Percentiles rank a stretch among this genome's conserved stretches.
Conservation (phyloP, 2,113 vertebrate species). For the Antechinus stuartii region DNA sequence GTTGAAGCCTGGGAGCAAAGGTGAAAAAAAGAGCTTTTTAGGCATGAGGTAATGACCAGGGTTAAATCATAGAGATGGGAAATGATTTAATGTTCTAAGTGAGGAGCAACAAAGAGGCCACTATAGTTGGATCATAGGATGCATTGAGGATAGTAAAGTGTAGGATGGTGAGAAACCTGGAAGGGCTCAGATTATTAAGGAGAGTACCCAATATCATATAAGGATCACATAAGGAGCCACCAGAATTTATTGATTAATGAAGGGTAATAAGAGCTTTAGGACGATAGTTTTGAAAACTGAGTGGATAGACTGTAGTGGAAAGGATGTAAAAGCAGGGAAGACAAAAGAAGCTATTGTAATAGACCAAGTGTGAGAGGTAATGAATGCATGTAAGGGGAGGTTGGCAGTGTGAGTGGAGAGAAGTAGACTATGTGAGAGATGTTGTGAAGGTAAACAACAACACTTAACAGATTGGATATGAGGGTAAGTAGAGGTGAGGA, state of each 20-base stretch:
- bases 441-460: neutral
- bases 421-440: neutral
- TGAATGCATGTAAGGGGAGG: neutral
- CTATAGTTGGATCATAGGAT: neutral
- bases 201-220: neutral
- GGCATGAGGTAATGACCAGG: neutral
- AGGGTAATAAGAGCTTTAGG: neutral
- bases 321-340: neutral
- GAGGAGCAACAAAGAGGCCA: neutral
- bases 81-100: neutral
- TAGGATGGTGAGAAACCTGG: neutral
- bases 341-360: neutral
- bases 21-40: neutral
- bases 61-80: neutral
- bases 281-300: neutral
- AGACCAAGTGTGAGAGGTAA: neutral
- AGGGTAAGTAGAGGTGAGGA: neutral
- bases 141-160: neutral
- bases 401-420: neutral
- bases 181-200: neutral
- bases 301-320: neutral
- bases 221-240: neutral
- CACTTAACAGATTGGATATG: neutral
- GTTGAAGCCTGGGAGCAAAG: neutral
- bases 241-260: neutral